phyloP scores from a whole-genome alignment of 2,113 vertebrate species.

The Pteruthius melanotis region DNA sequence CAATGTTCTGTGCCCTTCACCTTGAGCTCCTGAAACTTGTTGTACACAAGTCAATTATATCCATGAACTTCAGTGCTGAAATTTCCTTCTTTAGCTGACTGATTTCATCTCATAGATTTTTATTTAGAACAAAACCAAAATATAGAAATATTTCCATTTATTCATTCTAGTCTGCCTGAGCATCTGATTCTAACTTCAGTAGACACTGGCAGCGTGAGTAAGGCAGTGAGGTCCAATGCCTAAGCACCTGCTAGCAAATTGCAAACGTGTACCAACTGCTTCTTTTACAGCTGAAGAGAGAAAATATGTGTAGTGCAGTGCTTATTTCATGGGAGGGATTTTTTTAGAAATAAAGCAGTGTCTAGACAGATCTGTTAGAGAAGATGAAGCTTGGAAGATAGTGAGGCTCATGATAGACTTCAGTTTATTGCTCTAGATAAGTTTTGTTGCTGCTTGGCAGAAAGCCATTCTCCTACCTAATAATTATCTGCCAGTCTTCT shows the following conservation, averaged over 20 bases:
- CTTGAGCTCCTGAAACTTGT: not conserved
- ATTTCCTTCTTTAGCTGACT: not conserved
- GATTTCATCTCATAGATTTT: not conserved
- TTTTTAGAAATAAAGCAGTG: not conserved
- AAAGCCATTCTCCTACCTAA: not conserved
- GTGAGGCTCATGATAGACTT: not conserved
- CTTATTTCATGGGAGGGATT: not conserved
- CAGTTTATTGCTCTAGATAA: not conserved
- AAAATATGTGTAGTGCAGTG: not conserved
- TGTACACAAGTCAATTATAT: not conserved
- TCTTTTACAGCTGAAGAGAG: not conserved
- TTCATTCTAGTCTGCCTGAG: not conserved
- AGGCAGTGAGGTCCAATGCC: not conserved
- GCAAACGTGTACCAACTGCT: not conserved
- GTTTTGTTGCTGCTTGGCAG: not conserved
- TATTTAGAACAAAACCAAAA: not conserved
- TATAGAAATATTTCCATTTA: not conserved
- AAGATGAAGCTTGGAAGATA: not conserved
- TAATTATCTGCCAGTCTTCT: not conserved
- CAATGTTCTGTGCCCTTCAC: not conserved
- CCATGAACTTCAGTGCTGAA: not conserved
- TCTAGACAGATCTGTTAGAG: not conserved
- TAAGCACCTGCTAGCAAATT: not conserved
- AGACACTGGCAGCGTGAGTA: not conserved
- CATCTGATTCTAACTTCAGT: not conserved